Evolutionary conservation across 2,888 invertebrate genomes (phyloP).

Genomic region (Sinodicranocentrus sp.): DNA sequence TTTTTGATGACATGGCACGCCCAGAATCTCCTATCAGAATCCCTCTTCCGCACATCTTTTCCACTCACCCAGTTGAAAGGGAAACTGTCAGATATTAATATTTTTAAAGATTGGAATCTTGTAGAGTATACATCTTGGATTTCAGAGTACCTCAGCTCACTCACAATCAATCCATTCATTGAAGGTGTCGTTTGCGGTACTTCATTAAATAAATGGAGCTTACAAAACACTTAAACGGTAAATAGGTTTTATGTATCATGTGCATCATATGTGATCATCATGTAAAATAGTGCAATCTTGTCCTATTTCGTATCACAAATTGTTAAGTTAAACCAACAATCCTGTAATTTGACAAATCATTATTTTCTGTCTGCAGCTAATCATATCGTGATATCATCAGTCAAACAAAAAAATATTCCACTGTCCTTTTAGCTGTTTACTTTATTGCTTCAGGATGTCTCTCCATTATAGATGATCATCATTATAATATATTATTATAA

Average conservation of each 20-base stretch:
- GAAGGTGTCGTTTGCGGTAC: neutral
- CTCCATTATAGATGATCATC: neutral
- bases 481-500: conserved; percentile 4
- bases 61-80: neutral
- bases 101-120: conserved; percentile 9
- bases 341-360: conserved; percentile 28
- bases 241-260: conserved; percentile 10
- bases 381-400: too few relatives aligned
- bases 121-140: neutral
- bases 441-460: neutral
- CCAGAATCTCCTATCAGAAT: conserved; percentile 20
- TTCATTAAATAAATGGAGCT: neutral
- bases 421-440: neutral
- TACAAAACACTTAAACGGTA: conserved; percentile 16
- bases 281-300: conserved; percentile 13
- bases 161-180: conserved; percentile 7
- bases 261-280: neutral
- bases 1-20: conserved; percentile 34
- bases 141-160: neutral
- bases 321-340: conserved; percentile 16
- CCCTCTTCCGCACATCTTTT: conserved; percentile 25
- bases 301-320: conserved; percentile 12
- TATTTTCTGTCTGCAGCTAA: conserved; percentile 6
- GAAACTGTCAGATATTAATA: conserved; percentile 7
- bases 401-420: conserved; percentile 13